Base-by-base conservation (phyloP, 2,797 vertebrate genomes). In the Forpus xanthops region DNA sequence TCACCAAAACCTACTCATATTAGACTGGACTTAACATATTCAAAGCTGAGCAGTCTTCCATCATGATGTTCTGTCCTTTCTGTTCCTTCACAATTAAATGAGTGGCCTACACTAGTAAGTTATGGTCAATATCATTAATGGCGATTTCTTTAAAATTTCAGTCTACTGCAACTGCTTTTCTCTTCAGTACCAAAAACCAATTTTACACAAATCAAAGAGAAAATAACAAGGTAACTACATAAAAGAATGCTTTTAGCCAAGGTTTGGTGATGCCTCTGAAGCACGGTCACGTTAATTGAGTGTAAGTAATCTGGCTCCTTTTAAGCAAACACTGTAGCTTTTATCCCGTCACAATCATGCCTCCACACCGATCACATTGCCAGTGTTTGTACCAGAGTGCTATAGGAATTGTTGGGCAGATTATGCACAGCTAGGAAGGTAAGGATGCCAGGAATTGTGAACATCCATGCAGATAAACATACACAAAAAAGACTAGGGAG, bases 251-350 rank as follows among this genome's bases (percentile, higher is more conserved):
- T 88, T 92, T 89, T 81, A 92, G 87, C 61, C 39, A 58, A n/a
- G 85, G 70, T 62, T 85, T 89, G 89, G 62, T 75, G 76, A 91
- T 72, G 37, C 67, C 44, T 65, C 62, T 65, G 82, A 83, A 87
- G 60, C 62, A 24, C 0, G 28, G 62, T 66, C 78, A 44, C 0
- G 1, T 45, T 94, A 95, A 93, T 66, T 85, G 85, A n/a, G 10
- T 11, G 1, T 66, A 89, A 96, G 85, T 84, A 93, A 93, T 84
- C 79, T 42, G n/a, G 72, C 52, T 94, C 82, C 81, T 89, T 93
- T 93, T 47, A 95, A 47, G 74, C 74, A 76, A 64, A 74, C 18
- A 8, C 15, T 61, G 88, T 16, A 87, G 92, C 88, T 89, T 92
- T 92, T 85, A 86, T 61, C 33, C 81, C 15, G 7, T 85, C 88